phyloP scores from a whole-genome alignment of 2,113 vertebrate genomes.

The Neolamprologus ventralis region DNA sequence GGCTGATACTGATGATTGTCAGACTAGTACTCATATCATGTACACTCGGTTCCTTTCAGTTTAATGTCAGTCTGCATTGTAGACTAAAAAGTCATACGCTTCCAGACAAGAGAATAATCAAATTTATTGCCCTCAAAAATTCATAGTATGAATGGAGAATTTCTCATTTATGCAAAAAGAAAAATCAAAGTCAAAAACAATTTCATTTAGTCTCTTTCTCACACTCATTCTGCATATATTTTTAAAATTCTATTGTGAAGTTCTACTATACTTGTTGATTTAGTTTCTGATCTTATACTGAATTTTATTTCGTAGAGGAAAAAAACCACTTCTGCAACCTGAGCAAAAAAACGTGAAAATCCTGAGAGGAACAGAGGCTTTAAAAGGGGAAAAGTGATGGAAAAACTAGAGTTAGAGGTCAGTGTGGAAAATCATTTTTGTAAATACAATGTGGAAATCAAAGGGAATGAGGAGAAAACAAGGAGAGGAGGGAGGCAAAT shows the following conservation, averaged over 20 bases:
- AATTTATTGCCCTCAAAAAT: background rate
- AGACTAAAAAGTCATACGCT: accelerated
- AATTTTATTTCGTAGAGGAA: background rate
- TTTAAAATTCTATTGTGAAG: background rate
- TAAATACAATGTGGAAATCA: constrained; percentile 53
- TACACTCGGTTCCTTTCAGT: background rate
- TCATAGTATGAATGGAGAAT: background rate
- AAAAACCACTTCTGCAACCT: background rate
- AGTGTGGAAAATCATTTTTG: constrained; percentile 41
- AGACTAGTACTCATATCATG: background rate
- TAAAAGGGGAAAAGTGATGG: constrained; percentile 9
- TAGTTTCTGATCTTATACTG: background rate
- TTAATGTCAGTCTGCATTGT: background rate
- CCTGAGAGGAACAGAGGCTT: background rate
- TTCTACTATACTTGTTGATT: background rate
- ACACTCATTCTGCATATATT: background rate
- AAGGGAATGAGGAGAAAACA: constrained; percentile 41
- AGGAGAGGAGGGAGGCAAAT: constrained; percentile 49
- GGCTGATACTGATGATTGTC: background rate
- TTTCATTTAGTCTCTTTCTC: background rate
- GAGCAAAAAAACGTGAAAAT: background rate
- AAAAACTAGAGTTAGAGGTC: constrained; percentile 10
- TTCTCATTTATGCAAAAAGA: background rate
- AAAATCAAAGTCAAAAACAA: background rate
- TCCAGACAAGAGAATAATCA: background rate